These are phyloP conservation scores for Adrianichthys oophorus DNA, from an alignment of 2,797 vertebrate species.

Conservation along the genomic window DNA sequence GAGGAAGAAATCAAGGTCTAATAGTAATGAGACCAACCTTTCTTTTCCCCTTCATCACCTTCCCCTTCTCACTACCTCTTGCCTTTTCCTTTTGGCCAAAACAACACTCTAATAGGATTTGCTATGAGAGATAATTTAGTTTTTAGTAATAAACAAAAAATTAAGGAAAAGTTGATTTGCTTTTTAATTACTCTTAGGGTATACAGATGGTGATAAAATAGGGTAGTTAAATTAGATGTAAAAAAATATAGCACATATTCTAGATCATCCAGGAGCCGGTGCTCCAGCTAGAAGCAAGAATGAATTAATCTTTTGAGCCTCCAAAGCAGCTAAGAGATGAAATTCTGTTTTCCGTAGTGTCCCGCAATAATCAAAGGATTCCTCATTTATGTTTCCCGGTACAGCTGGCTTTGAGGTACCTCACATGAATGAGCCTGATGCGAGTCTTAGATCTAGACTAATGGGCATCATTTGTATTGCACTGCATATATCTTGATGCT, in stretches of 20 bases:
- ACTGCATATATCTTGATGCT: conserved; percentile 14
- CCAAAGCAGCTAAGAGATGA: conserved; percentile 1
- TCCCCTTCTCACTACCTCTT: conserved; percentile 39
- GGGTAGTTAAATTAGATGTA: conserved; percentile 45
- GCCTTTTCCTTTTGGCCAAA: conserved; percentile 54
- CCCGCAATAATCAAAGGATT: conserved; percentile 11
- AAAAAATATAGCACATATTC: conserved; percentile 36
- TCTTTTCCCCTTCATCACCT: conserved; percentile 39
- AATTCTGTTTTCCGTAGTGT: conserved; percentile 6
- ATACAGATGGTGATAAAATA: conserved; percentile 55
- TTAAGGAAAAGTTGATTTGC: conserved; percentile 58
- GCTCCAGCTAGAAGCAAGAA: conserved; percentile 28
- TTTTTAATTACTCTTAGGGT: conserved; percentile 58
- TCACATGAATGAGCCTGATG: conserved; percentile 7
- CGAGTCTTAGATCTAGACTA: conserved; percentile 8
- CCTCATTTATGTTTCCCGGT: conserved; percentile 6
- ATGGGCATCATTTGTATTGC: conserved; percentile 4
- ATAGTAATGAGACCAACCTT: conserved; percentile 80
- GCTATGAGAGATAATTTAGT: conserved; percentile 46
- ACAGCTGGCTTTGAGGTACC: conserved; percentile 2
- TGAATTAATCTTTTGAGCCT: conserved; percentile 22
- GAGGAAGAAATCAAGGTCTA: conserved; percentile 69
- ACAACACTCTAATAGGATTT: conserved; percentile 57
- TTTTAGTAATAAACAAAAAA: conserved; percentile 57
- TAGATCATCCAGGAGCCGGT: conserved; percentile 12